These are phyloP conservation scores for Pungitius pungitius DNA, from an alignment of 2,113 vertebrate species.

Conservation along the genomic window DNA sequence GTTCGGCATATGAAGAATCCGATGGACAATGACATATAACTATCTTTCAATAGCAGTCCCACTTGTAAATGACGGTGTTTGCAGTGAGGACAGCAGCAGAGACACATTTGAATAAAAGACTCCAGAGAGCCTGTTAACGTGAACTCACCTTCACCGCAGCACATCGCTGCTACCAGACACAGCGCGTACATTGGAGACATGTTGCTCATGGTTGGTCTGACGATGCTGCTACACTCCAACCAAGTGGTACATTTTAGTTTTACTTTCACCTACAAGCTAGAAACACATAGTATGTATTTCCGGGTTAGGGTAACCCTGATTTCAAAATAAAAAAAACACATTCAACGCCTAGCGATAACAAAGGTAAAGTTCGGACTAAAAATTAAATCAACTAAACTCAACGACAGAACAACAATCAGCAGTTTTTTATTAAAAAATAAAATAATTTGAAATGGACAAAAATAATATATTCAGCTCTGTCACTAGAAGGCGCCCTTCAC, in stretches of 20 bases:
- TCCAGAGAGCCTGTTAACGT: fast-evolving
- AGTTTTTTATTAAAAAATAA: not conserved
- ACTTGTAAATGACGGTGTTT: too few relatives aligned
- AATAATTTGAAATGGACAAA: fast-evolving
- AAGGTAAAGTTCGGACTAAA: too few relatives aligned
- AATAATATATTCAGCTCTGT: fast-evolving
- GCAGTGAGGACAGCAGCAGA: not conserved
- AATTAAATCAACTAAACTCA: fast-evolving
- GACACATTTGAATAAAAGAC: too few relatives aligned
- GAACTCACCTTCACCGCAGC: constrained; percentile 54
- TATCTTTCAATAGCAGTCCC: too few relatives aligned
- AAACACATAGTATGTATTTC: not conserved
- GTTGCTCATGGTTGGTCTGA: constrained; percentile 38
- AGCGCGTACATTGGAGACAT: constrained; percentile 60
- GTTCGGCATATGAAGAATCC: not conserved
- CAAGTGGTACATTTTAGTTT: constrained; percentile 42
- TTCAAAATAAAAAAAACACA: not conserved
- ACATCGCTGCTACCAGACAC: constrained; percentile 36
- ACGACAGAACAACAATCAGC: fast-evolving
- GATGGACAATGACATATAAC: fast-evolving
- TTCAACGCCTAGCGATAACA: too few relatives aligned
- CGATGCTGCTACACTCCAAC: not conserved
- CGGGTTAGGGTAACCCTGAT: too few relatives aligned
- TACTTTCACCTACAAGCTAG: constrained; percentile 38
- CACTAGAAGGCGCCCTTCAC: constrained; percentile 32